These are phyloP conservation scores for Malurus alboscapulatus DNA, from an alignment of 2,113 vertebrate genomes.

Conservation along the genomic window DNA sequence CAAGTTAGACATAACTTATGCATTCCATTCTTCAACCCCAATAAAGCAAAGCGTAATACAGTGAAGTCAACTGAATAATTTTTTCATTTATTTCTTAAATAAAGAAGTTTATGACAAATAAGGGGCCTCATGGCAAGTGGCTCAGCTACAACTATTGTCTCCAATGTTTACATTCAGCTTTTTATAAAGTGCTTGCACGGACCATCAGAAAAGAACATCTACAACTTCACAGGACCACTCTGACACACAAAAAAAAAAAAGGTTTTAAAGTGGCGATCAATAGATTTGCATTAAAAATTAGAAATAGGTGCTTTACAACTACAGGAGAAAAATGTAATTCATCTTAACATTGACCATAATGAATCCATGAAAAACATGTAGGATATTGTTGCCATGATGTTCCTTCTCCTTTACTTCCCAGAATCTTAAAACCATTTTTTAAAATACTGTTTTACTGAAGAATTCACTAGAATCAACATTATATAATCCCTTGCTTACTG, in stretches of 20 bases:
- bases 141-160: not conserved
- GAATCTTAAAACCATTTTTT: not conserved
- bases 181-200: not conserved
- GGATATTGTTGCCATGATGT: not conserved
- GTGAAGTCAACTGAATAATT: not conserved
- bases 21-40: not conserved
- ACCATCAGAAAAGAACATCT: not conserved
- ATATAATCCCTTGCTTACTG: not conserved
- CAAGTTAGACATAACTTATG: accelerated
- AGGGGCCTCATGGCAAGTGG: not conserved
- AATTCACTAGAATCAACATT: not conserved
- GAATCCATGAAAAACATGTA: not conserved
- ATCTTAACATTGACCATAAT: not conserved
- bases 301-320: not conserved
- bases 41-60: not conserved
- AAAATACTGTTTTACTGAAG: not conserved
- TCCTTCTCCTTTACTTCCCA: not conserved
- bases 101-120: not conserved
- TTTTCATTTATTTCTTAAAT: not conserved
- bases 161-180: not conserved
- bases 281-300: not conserved
- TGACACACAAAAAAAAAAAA: not conserved
- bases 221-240: not conserved
- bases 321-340: not conserved
- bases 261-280: not conserved